These are phyloP conservation scores for Platyrinchus mystaceus DNA, from an alignment of 2,797 vertebrate genomes.

Conservation along the genomic window DNA sequence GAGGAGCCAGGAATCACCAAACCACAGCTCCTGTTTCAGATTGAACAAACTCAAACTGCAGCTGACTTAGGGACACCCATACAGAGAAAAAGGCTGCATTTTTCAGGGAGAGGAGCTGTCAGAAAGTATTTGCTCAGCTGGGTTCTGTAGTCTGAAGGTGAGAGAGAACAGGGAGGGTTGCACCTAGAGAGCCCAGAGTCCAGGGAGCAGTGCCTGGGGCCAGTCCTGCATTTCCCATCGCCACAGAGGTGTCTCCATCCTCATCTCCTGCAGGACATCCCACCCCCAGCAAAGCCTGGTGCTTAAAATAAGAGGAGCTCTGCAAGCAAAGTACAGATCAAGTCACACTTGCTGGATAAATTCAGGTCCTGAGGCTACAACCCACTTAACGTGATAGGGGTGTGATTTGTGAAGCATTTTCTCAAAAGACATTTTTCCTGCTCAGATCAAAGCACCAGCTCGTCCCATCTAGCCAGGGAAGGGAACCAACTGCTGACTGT, in stretches of 20 bases:
- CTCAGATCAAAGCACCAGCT: background rate
- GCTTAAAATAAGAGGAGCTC: background rate
- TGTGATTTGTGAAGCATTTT: background rate
- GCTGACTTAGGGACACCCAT: accelerated
- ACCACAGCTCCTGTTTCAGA: background rate
- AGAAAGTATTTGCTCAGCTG: background rate
- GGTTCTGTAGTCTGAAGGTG: accelerated
- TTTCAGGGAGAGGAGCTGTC: background rate
- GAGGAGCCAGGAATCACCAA: background rate
- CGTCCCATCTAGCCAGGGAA: background rate
- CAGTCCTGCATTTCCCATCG: background rate
- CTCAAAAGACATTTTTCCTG: background rate
- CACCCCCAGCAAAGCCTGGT: background rate
- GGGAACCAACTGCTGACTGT: background rate
- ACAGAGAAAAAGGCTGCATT: background rate
- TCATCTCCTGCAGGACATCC: accelerated
- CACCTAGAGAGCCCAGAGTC: accelerated
- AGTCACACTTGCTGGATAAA: background rate
- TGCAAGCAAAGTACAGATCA: background rate
- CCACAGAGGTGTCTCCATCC: background rate
- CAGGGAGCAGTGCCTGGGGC: background rate
- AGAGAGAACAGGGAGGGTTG: accelerated
- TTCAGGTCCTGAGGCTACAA: background rate
- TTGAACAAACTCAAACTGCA: background rate
- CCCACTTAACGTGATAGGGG: background rate